phyloP scores from a whole-genome alignment of 2,888 invertebrate genomes.

The Hecatera dysodea region DNA sequence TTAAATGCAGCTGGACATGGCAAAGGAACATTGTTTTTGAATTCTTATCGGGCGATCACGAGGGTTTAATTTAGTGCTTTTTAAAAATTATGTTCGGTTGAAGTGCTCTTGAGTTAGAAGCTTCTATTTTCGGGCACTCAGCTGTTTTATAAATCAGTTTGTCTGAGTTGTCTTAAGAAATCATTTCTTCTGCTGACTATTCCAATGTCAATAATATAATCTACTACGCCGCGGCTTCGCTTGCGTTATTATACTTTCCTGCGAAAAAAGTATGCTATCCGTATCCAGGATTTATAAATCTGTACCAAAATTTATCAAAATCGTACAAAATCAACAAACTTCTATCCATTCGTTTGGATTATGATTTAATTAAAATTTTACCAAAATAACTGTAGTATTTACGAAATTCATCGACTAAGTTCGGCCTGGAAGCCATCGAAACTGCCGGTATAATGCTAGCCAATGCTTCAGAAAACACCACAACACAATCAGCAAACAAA shows the following conservation, averaged over 20 bases:
- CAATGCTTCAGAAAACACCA: too few relatives aligned
- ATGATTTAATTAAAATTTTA: too few relatives aligned
- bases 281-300: too few relatives aligned
- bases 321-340: too few relatives aligned
- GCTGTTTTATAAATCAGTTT: not conserved
- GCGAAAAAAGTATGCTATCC: too few relatives aligned
- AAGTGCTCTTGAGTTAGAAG: constrained; percentile 56
- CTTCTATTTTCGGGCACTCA: constrained; percentile 26
- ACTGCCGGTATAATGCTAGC: too few relatives aligned
- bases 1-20: not conserved
- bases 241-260: too few relatives aligned
- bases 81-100: constrained; percentile 6
- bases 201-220: not conserved
- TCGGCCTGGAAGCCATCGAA: too few relatives aligned
- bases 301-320: too few relatives aligned
- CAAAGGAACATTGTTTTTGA: not conserved
- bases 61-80: constrained; percentile 18
- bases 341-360: too few relatives aligned
- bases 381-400: not conserved
- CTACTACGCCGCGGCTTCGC: too few relatives aligned
- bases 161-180: constrained; percentile 4
- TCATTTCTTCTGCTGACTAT: not conserved
- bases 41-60: not conserved
- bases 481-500: not conserved
- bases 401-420: too few relatives aligned